Percentiles rank a stretch among this genome's conserved stretches.
These are phyloP conservation scores for rabbit (Oryctolagus cuniculus) DNA, from an alignment of 2,113 vertebrate genomes.

Conservation along the genomic window DNA sequence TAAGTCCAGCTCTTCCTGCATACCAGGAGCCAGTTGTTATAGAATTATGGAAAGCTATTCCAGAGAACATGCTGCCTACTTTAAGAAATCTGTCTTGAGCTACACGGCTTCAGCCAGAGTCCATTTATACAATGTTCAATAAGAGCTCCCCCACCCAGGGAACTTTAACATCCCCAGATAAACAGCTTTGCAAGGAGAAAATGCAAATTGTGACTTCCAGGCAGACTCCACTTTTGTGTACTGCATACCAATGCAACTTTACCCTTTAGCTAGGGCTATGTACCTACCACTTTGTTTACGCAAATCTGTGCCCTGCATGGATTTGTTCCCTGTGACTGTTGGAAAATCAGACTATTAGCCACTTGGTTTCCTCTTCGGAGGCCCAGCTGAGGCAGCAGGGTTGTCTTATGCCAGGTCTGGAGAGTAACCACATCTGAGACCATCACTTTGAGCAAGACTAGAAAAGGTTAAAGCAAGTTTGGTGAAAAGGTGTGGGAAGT, in stretches of 20 bases:
- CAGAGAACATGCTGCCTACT: background rate
- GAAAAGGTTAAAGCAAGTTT: background rate
- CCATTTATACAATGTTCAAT: constrained; percentile 29
- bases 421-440: background rate
- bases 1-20: background rate
- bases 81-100: constrained; percentile 41
- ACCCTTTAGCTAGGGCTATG: background rate
- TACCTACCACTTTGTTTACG: background rate
- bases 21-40: background rate
- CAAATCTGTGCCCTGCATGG: background rate
- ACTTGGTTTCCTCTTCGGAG: constrained; percentile 1
- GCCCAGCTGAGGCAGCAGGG: background rate
- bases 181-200: constrained; percentile 61
- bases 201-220: constrained; percentile 62
- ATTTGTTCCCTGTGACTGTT: constrained; percentile 6
- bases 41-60: constrained; percentile 3
- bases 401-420: background rate
- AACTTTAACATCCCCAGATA: constrained; percentile 39
- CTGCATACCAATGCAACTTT: constrained; percentile 26
- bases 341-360: background rate
- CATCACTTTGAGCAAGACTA: background rate
- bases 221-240: background rate
- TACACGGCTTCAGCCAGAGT: background rate
- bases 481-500: background rate
- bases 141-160: constrained; percentile 10